Base-by-base conservation (phyloP, 2,888 invertebrate species). In the Rotaria socialis region DNA sequence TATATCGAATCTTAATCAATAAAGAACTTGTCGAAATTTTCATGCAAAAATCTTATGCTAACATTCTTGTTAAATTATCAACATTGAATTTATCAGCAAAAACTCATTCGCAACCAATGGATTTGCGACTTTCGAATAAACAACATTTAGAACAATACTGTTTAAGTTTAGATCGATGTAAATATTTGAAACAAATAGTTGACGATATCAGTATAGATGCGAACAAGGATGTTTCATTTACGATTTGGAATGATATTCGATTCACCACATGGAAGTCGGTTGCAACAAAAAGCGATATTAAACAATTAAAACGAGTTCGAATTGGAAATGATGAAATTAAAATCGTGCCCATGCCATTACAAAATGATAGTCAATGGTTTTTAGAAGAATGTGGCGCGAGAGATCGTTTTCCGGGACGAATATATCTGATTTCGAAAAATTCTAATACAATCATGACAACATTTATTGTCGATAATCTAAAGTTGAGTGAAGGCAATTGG, bases 131-230 rank as follows among this genome's bases (percentile, higher is more conserved):
- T 22, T 80, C 19, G 11, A 80, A 80, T 47, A 80, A 80, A 47
- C 47, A 41, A n/a, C 47, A 80, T 47, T 47, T 47, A 19, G 80
- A 80, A 80, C 80, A 80, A 80, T 80, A 80, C 6, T 80, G n/a
- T 47, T 35, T 80, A 19, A 80, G 24, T 47, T 80, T 80, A n/a
- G 47, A 80, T 80, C 80, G 47, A 47, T 80, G 47, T 47, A 35
- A 47, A 43, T 16, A 35, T 16, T 35, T 67, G 3, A 67, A 67
- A 16, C 27, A 67, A 27, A 67, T 67, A 3, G 7, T 27, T 35
- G 67, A 35, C 35, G 35, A 67, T 67, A 67, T 0, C 16, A 35
- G 35, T 35, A 8, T 5, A 14, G 35, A 0, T 24, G 6, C 2
- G n/a, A 2, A 74, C 2, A 6, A 16, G 2, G 41, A 24, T 52